Base-by-base conservation (phyloP, 2,888 invertebrate genomes). In the Anoncus sp. region DNA sequence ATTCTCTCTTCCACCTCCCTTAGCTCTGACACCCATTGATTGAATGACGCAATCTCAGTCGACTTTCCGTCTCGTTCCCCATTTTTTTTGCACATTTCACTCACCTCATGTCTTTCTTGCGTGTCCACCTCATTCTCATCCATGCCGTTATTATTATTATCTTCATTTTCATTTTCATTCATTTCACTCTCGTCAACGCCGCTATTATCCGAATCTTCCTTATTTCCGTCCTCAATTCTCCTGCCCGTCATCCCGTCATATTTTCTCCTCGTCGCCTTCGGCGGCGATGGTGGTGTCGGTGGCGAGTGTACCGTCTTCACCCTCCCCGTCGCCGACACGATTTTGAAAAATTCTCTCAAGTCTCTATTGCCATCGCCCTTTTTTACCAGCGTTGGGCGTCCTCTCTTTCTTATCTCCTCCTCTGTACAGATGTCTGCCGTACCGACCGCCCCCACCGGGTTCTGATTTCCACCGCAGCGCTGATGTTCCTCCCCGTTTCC, bases 1-100 rank as follows among this genome's bases (percentile, higher is more conserved):
- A 67, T 43, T 67, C 31, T 55, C 9, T 55, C 55, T 20, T 67
- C 55, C 27, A 31, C 31, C 0, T 45, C 27, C 5, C 27, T 18
- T 16, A 57, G 0, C 31, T 55, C 31, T 10, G 4, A 2, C 45
- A 18, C 9, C 67, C 31, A 43, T 1, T 20, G 16, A 0, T 0
- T 27, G 0, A 12, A 18, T 43, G 40, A 1, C 22, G 12, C 14
- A 22, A 14, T 5, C 3, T 60, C 27, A 24, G 14, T 9, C n/a
- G 24, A 7, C 12, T 62, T 18, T 18, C 2, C 18, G 3, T 14
- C 43, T 10, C 12, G 5, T 51, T 49, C 51, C 7, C 12, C 20
- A 1, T 38, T 40, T 51, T 40, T 12, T 12, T 2, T 53, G 10
- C 24, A 4, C 5, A 3, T 49, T n/a, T 53, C 53, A n/a, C 14